Base-by-base conservation (phyloP, 2,888 invertebrate species). In the Subacronicta megacephala region DNA sequence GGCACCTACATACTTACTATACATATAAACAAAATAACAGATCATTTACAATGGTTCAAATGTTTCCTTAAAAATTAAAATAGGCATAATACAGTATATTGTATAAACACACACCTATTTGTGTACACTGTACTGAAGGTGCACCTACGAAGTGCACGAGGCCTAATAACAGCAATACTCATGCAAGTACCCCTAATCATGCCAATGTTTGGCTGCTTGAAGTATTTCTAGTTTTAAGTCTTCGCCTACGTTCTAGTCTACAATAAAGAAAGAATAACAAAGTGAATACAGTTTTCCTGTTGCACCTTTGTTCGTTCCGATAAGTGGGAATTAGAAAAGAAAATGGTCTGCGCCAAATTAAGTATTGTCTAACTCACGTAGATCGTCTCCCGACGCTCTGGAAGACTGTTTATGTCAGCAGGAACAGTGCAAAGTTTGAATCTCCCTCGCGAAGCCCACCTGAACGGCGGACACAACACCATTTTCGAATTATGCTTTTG, bases 381-480 rank as follows among this genome's bases (percentile, higher is more conserved):
- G 43, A 93, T 90, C n/a, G 93, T 92, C 65, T 84, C 89, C 38
- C 92, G 85, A 12, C 88, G 83, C 18, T 70, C 77, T 18, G 66
- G 47, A 35, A 73, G 59, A 17, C 52, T 59, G 15, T 53, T 72
- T 10, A 75, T 62, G 2, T 75, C 73, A 12, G 64, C 65, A n/a
- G 80, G 72, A 4, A 81, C 69, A 40, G 80, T 84, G 49, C 81
- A 78, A 9, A 93, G 80, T 66, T 90, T 90, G 62, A 91, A 93
- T 33, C 90, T 89, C 37, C 92, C 90, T 64, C 88, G 91, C 10
- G 88, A 79, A 26, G 87, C 80, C 89, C 90, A 90, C 77, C 84
- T 81, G 71, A 94, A 94, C 40, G 94, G 94, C 42, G 93, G 93
- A 74, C 94, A 94, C 76, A 94, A 77, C 78, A 92, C 93, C 94